A percentile compares a stretch with the other conserved stretches of the same genome.
Evolutionary conservation across 1,140 invertebrate species (phyloP).

Genomic region (Zaprionus kolodkinae): DNA sequence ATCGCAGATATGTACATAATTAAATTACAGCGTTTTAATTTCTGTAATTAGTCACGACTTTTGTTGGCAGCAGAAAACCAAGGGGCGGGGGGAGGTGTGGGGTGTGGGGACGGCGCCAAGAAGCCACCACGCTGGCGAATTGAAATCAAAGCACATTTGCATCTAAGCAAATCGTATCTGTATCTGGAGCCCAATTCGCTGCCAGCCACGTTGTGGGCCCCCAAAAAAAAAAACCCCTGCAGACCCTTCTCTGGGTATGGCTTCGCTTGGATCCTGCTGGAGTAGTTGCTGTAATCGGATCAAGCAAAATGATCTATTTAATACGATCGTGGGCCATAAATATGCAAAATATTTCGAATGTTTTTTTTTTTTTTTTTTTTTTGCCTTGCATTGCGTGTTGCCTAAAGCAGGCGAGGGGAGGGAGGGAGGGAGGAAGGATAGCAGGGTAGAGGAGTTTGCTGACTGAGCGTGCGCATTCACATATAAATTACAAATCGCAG

Average conservation of each 20-base stretch:
- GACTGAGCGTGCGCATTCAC: conserved; percentile 77
- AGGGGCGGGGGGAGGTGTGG: neutral
- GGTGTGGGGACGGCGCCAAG: conserved; percentile 51
- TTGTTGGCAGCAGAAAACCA: conserved; percentile 31
- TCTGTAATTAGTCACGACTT: conserved; percentile 84
- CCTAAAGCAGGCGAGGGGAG: neutral
- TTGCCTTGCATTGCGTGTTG: conserved; percentile 54
- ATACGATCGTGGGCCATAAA: conserved; percentile 64
- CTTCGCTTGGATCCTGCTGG: neutral
- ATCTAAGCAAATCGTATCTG: conserved; percentile 51
- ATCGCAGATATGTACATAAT: conserved; percentile 83
- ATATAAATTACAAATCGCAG: conserved; percentile 63
- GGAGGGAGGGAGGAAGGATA: neutral
- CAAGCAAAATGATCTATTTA: conserved; percentile 78
- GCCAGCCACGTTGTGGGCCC: neutral
- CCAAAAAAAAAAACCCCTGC: too few relatives aligned
- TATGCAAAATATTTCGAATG: conserved; percentile 67
- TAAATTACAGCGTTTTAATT: conserved; percentile 85
- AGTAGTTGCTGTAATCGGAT: conserved; percentile 39
- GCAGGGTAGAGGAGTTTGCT: neutral
- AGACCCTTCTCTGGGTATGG: neutral
- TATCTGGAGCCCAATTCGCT: conserved; percentile 35
- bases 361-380: conserved; percentile 1
- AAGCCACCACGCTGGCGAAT: conserved; percentile 33
- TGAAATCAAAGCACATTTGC: conserved; percentile 56